phyloP scores from a whole-genome alignment of 1,140 invertebrate species.

The Trachelipus rathkii region DNA sequence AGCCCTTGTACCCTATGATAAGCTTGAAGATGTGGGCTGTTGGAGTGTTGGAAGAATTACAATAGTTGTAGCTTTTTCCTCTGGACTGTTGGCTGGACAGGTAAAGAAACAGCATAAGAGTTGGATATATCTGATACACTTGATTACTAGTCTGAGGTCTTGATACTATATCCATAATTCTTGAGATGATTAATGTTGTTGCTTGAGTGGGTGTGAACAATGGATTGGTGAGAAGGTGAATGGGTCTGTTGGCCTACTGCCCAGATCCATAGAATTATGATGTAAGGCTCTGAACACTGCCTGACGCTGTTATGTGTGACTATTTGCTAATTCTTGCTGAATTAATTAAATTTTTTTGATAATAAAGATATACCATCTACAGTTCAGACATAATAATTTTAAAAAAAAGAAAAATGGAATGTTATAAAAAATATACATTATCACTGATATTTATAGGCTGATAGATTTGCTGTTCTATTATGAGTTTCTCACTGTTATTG shows the following conservation, averaged over 20 bases:
- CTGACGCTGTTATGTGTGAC: neutral
- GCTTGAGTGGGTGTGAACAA: neutral
- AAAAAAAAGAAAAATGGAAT: no score
- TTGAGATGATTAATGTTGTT: neutral
- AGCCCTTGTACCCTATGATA: constrained; percentile 20
- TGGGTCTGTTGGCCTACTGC: neutral
- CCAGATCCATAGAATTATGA: neutral
- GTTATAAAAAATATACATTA: no score
- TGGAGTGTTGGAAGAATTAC: neutral
- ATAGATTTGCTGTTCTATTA: no score
- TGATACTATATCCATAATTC: neutral
- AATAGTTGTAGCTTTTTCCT: neutral
- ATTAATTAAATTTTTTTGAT: neutral
- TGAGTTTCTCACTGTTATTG: no score
- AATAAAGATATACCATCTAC: neutral
- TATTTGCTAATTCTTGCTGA: neutral
- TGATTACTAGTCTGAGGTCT: neutral
- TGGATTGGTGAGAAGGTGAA: neutral
- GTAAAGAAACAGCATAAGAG: neutral
- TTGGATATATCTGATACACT: neutral
- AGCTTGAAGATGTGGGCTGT: neutral
- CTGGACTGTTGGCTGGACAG: neutral
- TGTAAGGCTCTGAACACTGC: neutral
- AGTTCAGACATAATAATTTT: neutral
- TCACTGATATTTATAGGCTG: no score